A percentile compares a stretch with the other conserved stretches of the same genome.
Evolutionary conservation across 1,140 invertebrate genomes (phyloP).

Genomic region (Monochamus saltuarius): DNA sequence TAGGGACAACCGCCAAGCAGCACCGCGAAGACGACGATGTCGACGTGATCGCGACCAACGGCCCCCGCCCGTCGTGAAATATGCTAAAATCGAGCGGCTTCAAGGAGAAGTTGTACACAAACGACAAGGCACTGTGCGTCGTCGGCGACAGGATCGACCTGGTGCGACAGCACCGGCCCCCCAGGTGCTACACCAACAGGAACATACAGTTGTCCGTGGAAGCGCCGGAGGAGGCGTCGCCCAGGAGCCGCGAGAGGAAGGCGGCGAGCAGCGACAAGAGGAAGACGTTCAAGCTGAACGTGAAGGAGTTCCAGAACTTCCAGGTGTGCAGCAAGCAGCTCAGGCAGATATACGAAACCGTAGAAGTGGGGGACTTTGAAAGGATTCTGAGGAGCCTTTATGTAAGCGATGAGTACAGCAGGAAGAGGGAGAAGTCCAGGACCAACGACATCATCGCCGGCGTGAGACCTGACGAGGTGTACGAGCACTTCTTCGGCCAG

Average conservation of each 20-base stretch:
- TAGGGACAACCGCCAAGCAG: not conserved
- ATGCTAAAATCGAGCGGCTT: conserved; percentile 16
- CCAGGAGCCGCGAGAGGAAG: not conserved
- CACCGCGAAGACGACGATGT: conserved; percentile 3
- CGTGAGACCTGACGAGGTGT: conserved; percentile 22
- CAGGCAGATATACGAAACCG: conserved; percentile 38
- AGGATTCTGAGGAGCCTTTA: conserved; percentile 33
- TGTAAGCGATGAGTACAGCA: conserved; percentile 13
- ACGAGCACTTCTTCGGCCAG: conserved; percentile 36
- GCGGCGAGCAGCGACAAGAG: not conserved
- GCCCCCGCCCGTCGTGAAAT: conserved; percentile 5
- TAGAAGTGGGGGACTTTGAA: conserved; percentile 37
- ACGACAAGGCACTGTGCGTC: conserved; percentile 11
- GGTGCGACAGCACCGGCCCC: not conserved
- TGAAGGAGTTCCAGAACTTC: conserved; percentile 24
- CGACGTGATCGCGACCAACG: not conserved
- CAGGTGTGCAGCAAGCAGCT: conserved; percentile 28
- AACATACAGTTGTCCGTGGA: conserved; percentile 11
- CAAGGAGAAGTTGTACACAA: conserved; percentile 17
- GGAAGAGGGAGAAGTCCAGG: conserved; percentile 5
- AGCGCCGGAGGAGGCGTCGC: conserved; percentile 4
- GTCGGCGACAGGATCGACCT: conserved; percentile 4
- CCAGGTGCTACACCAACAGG: conserved; percentile 6
- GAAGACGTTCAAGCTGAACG: conserved; percentile 16
- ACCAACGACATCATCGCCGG: conserved; percentile 15